Evolutionary conservation across 92 coral and sea anemone genomes (phyloP).

Genomic region (Parazoanthus atlanticus): DNA sequence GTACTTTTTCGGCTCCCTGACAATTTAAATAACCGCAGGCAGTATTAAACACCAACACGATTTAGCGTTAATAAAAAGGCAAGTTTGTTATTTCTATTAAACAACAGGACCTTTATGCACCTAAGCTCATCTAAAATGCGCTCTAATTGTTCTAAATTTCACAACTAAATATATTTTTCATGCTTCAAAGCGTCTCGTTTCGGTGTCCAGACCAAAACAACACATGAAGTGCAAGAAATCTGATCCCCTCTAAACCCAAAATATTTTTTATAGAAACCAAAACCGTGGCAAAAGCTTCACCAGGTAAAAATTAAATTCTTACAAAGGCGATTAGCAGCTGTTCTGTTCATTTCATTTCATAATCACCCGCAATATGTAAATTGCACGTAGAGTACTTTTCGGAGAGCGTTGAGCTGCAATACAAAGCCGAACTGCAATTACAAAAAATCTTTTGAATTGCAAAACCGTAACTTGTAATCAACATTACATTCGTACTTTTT

Average conservation of each 20-base stretch:
- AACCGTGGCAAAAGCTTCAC: not conserved
- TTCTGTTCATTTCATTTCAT: constrained; percentile 4
- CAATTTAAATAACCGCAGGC: not conserved
- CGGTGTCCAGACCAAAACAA: constrained; percentile 1
- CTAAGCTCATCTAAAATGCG: constrained; percentile 6
- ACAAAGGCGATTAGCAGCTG: constrained; percentile 15
- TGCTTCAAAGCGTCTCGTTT: not conserved
- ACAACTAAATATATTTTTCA: constrained; percentile 5
- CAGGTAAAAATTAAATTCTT: not conserved
- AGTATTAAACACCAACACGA: not conserved
- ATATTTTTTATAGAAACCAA: not conserved
- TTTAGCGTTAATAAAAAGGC: not conserved
- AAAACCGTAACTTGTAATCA: not conserved
- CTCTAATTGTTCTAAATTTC: constrained; percentile 2
- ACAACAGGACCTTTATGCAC: not conserved
- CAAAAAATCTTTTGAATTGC: not conserved
- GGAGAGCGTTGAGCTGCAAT: not conserved
- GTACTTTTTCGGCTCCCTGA: not conserved
- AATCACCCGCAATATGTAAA: constrained; percentile 41
- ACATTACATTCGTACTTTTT: constrained; percentile 16
- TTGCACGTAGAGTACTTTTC: constrained; percentile 16
- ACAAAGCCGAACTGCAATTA: not conserved
- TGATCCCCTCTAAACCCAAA: not conserved
- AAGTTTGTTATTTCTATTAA: not conserved
- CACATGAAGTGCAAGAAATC: not conserved